phyloP scores from a whole-genome alignment of 2,888 invertebrate species.

The Spodoptera littoralis region DNA sequence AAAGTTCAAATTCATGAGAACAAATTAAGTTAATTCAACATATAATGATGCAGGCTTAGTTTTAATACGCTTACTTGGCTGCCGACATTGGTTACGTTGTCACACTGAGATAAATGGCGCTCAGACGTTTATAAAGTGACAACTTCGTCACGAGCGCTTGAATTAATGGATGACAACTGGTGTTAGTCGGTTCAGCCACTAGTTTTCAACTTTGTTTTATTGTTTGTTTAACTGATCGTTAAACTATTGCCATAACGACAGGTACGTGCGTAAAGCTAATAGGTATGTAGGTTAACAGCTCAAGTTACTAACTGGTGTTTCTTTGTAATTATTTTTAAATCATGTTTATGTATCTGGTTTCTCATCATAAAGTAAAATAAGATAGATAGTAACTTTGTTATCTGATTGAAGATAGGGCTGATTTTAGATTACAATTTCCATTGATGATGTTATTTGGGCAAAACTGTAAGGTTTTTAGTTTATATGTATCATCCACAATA shows the following conservation, averaged over 20 bases:
- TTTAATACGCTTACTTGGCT: conserved; percentile 76
- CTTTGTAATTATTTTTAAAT: conserved; percentile 17
- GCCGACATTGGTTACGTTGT: conserved; percentile 77
- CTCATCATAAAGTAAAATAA: conserved; percentile 8
- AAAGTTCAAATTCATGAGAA: conserved; percentile 58
- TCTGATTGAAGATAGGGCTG: too few species aligned
- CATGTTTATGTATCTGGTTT: conserved; percentile 5
- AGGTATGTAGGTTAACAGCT: conserved; percentile 45
- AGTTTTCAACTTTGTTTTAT: conserved; percentile 46
- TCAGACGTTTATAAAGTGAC: conserved; percentile 74
- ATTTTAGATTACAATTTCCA: too few species aligned
- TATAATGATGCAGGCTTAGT: conserved; percentile 67
- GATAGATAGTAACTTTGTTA: too few species aligned
- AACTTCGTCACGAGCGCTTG: conserved; percentile 73
- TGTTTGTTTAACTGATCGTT: conserved; percentile 48
- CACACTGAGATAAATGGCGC: conserved; percentile 80
- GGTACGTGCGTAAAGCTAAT: conserved; percentile 39
- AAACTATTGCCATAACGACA: conserved; percentile 46
- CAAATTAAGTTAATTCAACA: conserved; percentile 58
- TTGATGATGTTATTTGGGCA: too few species aligned
- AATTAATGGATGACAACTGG: conserved; percentile 62
- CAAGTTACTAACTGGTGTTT: conserved; percentile 24
- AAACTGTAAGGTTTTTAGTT: too few species aligned
- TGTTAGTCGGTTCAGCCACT: conserved; percentile 51
- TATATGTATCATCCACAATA: too few species aligned